Base-by-base conservation (phyloP, 2,888 invertebrate genomes). In the Cataglyphis cursor region DNA sequence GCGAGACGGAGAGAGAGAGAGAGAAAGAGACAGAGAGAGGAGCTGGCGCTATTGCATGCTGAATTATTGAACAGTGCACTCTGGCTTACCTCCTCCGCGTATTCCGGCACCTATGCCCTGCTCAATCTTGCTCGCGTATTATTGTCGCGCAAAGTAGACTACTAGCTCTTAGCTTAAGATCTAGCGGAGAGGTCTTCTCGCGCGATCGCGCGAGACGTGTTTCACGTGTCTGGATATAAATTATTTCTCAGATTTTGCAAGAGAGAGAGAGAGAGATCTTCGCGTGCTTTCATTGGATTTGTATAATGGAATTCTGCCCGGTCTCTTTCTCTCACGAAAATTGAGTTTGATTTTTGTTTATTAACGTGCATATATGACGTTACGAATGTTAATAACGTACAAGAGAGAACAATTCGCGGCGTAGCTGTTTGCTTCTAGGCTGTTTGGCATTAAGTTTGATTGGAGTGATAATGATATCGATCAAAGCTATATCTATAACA, bases 31-130 rank as follows among this genome's bases (percentile, higher is more conserved):
- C 38, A 54, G 35, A 66, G 31, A 61, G 51, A 44, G 59, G n/a
- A 59, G 65, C 35, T 41, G 64, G 31, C 44, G 81, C 84, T 89
- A 88, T 90, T 84, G 91, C 91, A 44, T 90, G 87, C 84, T 93
- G 93, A 92, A 93, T 93, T 93, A 93, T 93, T 93, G 90, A 93
- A 91, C 91, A 90, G 89, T 89, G 91, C 91, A 87, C 92, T 89
- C 86, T 90, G 82, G 85, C 86, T 87, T 89, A 85, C 85, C 91
- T 87, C 81, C 86, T 86, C 85, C 89, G 87, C 88, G 87, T 89
- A 91, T 90, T 89, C 91, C 66, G 70, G 80, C 85, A 87, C 84
- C 91, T 85, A 86, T 88, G 84, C 83, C 18, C 78, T 80, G 74
- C 86, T 90, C 89, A 87, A 89, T 90, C 87, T 86, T 72, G 66